Evolutionary conservation across 2,888 invertebrate species (phyloP).

Genomic region (Pseudolycoriella hygida): DNA sequence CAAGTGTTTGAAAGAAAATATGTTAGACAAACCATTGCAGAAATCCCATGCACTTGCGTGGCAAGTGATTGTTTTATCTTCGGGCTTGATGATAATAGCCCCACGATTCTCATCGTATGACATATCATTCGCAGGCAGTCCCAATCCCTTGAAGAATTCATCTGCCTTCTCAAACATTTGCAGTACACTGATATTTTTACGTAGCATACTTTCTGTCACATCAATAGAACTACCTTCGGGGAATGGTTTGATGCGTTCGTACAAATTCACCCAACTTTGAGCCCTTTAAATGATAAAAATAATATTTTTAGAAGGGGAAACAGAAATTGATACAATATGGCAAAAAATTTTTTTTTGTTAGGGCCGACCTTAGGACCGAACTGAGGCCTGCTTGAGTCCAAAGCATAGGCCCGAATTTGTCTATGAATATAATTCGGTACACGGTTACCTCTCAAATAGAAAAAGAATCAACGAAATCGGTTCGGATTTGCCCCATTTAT

Average conservation of each 20-base stretch:
- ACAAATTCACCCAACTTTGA: slow-evolving; percentile 30
- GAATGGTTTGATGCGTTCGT: slow-evolving; percentile 24
- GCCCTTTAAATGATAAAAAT: no score
- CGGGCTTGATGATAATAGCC: slow-evolving; percentile 35
- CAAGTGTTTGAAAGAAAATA: no score
- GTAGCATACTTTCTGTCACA: slow-evolving; percentile 30
- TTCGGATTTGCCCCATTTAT: no score
- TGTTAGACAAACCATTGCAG: slow-evolving; percentile 23
- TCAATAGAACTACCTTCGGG: slow-evolving; percentile 22
- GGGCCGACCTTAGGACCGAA: no score
- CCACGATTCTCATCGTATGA: slow-evolving; percentile 26
- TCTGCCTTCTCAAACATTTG: slow-evolving; percentile 32
- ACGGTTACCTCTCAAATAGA: no score
- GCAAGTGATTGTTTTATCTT: slow-evolving; percentile 33
- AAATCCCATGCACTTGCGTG: slow-evolving; percentile 41
- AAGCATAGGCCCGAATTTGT: no score
- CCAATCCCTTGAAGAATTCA: slow-evolving; percentile 30
- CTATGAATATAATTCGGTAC: no score
- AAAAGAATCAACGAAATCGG: no score
- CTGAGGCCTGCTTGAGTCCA: no score
- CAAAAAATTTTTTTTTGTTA: no score
- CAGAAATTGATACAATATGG: no score
- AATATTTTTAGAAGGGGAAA: no score
- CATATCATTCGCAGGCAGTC: slow-evolving; percentile 30
- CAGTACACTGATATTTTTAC: slow-evolving; percentile 5